Base-by-base conservation (phyloP, 2,113 vertebrate genomes). In the Oxygymnocypris stewartii region DNA sequence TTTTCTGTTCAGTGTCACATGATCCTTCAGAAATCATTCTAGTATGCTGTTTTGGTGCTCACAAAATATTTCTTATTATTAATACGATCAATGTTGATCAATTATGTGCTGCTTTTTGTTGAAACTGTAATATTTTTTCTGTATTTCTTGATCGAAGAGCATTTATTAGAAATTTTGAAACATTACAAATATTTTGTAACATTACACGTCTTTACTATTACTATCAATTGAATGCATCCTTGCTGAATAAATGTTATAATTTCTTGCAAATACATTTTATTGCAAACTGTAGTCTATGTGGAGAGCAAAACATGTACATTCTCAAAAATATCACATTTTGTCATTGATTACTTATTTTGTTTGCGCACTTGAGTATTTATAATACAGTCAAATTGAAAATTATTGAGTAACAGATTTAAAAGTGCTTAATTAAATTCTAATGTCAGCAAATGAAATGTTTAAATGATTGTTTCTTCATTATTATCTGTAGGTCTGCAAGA, bases 401-500 rank as follows among this genome's bases (percentile, higher is more conserved):
- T 37, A 54, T 63, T 42, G 6, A 65, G 28, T 2, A 65, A 6
- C 2, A 4, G 16, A 37, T 37, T 71, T 71, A 6, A 35, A 9
- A 71, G 67, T 37, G 31, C 67, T 37, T 16, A 71, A 10, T 71
- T 37, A 20, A 35, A 71, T 71, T 69, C 14, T 35, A 69, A 42
- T 73, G 6, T 3, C 40, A 35, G 6, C 37, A n/a, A 44, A 74
- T 74, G 0, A 42, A 74, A 12, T 44, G 14, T 63, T 63, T 65
- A 59, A 81, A 65, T 61, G 0, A 40, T 61, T 23, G 71, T 73
- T 23, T 37, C 9, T 31, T 67, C 35, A 9, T 1, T 69, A 42
- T 57, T 25, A 51, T 28, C 28, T 57, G 10, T 37, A 96, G 96
- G 96, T 12, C 95, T 97, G 87, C 96, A 96, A 90, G 93, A 92